phyloP scores from a whole-genome alignment of 2,113 vertebrate species.

The Pseudopipra pipra region DNA sequence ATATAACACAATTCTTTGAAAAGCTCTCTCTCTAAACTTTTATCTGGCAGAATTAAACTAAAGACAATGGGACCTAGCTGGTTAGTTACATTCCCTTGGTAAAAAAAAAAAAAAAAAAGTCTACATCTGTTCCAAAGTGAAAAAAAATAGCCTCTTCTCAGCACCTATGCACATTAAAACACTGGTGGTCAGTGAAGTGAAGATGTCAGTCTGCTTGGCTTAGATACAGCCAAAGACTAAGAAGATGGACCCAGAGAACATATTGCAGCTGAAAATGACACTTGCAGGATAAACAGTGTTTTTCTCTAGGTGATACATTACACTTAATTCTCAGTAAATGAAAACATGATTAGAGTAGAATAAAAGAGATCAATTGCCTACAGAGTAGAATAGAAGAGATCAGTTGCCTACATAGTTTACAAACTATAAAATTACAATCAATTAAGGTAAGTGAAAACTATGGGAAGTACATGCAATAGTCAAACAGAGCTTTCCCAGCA shows the following conservation, averaged over 20 bases:
- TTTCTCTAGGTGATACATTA: background rate
- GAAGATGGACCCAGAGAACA: background rate
- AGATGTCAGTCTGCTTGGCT: background rate
- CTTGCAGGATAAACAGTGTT: background rate
- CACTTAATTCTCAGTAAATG: background rate
- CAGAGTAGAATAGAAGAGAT: background rate
- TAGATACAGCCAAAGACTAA: background rate
- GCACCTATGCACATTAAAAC: background rate
- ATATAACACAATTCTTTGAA: background rate
- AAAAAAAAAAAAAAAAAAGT: no score
- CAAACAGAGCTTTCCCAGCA: background rate
- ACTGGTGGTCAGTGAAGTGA: background rate
- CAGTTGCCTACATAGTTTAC: fast-evolving
- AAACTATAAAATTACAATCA: background rate
- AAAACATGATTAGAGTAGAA: background rate
- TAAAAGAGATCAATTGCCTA: background rate
- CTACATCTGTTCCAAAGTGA: background rate
- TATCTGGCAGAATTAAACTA: background rate
- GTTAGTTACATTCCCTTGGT: background rate
- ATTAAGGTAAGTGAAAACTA: background rate
- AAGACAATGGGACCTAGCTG: background rate
- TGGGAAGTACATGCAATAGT: background rate
- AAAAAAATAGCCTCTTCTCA: background rate
- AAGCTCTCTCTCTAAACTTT: background rate
- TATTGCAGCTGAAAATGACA: background rate